Percentiles rank a stretch among this genome's conserved stretches.
These are phyloP conservation scores for Orchesella flavescens DNA, from an alignment of 2,888 invertebrate genomes.

Conservation along the genomic window DNA sequence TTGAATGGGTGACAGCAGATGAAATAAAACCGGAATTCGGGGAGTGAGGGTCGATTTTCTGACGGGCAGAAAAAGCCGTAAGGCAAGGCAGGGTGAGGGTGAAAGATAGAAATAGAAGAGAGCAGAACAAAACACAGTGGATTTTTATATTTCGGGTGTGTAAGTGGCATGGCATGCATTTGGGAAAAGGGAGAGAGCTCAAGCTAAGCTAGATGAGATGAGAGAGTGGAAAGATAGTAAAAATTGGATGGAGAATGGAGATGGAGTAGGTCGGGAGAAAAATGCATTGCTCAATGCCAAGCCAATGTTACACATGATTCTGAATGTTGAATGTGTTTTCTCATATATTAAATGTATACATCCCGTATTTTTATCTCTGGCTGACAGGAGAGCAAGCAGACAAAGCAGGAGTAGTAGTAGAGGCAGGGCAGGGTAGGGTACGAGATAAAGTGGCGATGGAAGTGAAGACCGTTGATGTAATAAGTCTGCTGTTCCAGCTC, in stretches of 20 bases:
- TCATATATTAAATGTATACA: background rate
- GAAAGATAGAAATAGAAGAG: slow-evolving; percentile 47
- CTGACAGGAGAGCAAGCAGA: background rate
- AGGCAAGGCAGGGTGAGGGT: slow-evolving; percentile 21
- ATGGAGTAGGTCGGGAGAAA: slow-evolving; percentile 46
- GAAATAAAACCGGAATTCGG: slow-evolving; percentile 58
- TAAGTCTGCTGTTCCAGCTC: background rate
- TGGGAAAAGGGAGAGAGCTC: no score
- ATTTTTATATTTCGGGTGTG: slow-evolving; percentile 8
- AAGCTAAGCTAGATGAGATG: no score
- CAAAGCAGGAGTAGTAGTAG: background rate
- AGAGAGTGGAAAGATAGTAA: no score
- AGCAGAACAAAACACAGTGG: slow-evolving; percentile 12
- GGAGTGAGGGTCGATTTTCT: slow-evolving; percentile 56
- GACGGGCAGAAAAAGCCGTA: background rate
- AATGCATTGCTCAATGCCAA: background rate
- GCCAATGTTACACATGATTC: background rate
- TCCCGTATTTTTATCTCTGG: background rate
- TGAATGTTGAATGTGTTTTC: background rate
- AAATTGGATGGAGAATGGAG: slow-evolving; percentile 1
- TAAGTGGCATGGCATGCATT: no score
- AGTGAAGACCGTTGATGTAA: slow-evolving; percentile 1
- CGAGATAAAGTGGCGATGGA: background rate
- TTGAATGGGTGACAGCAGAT: slow-evolving; percentile 45
- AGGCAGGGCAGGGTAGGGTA: background rate